These are phyloP conservation scores for Setipinna tenuifilis DNA, from an alignment of 2,797 vertebrate genomes.

Conservation along the genomic window DNA sequence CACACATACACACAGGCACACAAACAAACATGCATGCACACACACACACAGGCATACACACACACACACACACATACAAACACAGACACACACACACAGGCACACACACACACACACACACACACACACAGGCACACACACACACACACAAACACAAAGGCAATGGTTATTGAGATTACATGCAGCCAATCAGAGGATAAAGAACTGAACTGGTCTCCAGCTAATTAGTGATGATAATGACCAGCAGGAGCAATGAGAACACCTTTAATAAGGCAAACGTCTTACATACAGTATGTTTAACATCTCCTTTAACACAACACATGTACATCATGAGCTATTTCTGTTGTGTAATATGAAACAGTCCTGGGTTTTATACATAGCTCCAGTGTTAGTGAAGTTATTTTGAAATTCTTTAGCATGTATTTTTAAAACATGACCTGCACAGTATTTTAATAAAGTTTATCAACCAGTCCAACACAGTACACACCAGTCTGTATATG, in stretches of 20 bases:
- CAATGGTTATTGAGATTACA: neutral
- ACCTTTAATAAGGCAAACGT: neutral
- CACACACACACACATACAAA: constrained; percentile 44
- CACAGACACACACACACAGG: constrained; percentile 36
- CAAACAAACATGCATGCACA: constrained; percentile 8
- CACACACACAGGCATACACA: constrained; percentile 36
- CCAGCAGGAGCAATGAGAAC: neutral
- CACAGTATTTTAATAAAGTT: neutral
- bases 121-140: constrained; percentile 1
- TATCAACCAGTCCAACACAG: neutral
- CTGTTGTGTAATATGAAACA: neutral
- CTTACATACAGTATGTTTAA: neutral
- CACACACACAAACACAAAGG: neutral
- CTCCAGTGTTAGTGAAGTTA: neutral
- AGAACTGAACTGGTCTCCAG: neutral
- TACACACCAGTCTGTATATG: too few relatives aligned
- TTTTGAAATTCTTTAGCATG: neutral
- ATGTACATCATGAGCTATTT: neutral
- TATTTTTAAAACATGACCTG: neutral
- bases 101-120: constrained; percentile 43
- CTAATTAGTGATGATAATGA: neutral
- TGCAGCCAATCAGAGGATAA: neutral
- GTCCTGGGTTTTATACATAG: neutral
- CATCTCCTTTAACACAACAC: neutral
- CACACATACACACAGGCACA: constrained; percentile 39